Evolutionary conservation across 1,140 invertebrate genomes (phyloP).

Genomic region (Dendroctonus valens): DNA sequence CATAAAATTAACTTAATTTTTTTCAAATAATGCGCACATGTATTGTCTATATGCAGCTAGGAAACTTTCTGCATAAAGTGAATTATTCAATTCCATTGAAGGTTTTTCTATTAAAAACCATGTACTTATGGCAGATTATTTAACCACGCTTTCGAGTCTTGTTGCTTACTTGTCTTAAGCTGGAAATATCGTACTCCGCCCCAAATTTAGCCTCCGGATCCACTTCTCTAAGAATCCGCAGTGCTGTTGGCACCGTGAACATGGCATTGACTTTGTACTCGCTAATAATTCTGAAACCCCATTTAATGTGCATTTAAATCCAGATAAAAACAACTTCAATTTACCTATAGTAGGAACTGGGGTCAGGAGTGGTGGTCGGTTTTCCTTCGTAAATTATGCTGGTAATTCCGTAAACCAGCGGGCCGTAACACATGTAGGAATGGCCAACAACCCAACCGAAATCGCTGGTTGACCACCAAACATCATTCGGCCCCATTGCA

Average conservation of each 20-base stretch:
- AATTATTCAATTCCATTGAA: no score
- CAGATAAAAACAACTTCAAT: background rate
- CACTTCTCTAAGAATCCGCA: constrained; percentile 76
- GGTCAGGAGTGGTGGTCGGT: constrained; percentile 88
- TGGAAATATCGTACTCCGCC: constrained; percentile 67
- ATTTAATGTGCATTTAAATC: background rate
- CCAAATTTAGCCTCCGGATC: constrained; percentile 69
- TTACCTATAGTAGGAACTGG: constrained; percentile 84
- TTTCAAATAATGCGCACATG: no score
- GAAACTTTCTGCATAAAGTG: no score
- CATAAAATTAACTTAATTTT: no score
- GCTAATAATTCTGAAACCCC: constrained; percentile 69
- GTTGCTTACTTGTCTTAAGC: constrained; percentile 64
- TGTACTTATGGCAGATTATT: no score
- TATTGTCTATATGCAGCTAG: no score
- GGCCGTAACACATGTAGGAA: constrained; percentile 91
- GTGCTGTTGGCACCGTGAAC: constrained; percentile 87
- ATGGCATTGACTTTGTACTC: constrained; percentile 81
- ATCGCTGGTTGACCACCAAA: constrained; percentile 86
- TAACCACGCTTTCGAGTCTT: no score
- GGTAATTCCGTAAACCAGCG: constrained; percentile 77
- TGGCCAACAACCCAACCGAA: constrained; percentile 93
- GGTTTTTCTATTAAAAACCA: no score
- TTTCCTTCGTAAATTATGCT: constrained; percentile 93
- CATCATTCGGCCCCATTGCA: constrained; percentile 74